These are phyloP conservation scores for Heteromormyrus szaboi DNA, from an alignment of 2,797 vertebrate genomes.

Conservation along the genomic window DNA sequence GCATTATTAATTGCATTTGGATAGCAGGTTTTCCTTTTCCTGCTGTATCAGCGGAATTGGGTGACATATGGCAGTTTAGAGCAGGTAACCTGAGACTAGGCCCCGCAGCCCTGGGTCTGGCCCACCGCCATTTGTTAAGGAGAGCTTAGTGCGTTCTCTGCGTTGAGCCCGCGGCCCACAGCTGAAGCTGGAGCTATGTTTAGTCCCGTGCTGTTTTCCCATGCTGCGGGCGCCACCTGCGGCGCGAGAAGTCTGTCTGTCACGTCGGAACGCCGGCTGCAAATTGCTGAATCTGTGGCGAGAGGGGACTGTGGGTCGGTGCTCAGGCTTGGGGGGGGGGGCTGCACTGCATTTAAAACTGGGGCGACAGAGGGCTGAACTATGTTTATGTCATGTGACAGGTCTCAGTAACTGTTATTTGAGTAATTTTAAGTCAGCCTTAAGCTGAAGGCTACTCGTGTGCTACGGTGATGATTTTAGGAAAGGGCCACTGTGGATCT, in stretches of 20 bases:
- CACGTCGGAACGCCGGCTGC: background rate
- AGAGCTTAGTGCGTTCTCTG: background rate
- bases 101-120: background rate
- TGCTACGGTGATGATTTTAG: background rate
- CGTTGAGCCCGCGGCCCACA: background rate
- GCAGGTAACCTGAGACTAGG: background rate
- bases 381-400: background rate
- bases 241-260: background rate
- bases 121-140: background rate
- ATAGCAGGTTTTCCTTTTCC: background rate
- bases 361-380: background rate
- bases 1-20: background rate
- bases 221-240: background rate
- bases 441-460: background rate
- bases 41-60: background rate
- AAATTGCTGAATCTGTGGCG: background rate
- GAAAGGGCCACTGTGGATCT: background rate
- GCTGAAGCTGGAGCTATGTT: constrained; percentile 10
- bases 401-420: background rate
- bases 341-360: background rate
- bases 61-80: background rate
- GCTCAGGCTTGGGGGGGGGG: background rate
- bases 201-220: background rate
- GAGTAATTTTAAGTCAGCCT: background rate
- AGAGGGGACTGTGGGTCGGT: background rate